phyloP scores from a whole-genome alignment of 1,140 invertebrate genomes.

The Zaprionus inermis region DNA sequence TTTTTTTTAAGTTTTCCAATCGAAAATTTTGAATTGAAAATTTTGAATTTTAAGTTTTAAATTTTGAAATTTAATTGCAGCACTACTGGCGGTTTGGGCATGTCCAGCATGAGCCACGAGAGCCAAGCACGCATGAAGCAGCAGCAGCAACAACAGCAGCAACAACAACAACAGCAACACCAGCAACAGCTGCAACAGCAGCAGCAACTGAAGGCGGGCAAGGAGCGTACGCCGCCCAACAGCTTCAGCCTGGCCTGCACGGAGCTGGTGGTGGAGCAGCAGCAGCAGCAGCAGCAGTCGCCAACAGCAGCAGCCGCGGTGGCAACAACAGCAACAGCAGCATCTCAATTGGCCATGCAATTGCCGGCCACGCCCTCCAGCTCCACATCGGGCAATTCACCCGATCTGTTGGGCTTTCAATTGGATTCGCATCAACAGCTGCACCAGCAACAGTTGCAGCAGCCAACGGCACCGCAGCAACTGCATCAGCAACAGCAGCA shows the following conservation, averaged over 20 bases:
- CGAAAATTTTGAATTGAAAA: constrained; percentile 1
- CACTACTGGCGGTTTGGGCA: constrained; percentile 64
- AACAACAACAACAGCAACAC: constrained; percentile 62
- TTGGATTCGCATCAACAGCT: constrained; percentile 62
- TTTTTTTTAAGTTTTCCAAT: neutral
- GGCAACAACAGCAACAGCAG: constrained; percentile 39
- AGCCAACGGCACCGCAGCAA: constrained; percentile 8
- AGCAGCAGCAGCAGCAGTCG: constrained; percentile 57
- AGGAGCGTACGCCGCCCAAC: constrained; percentile 44
- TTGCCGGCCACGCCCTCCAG: constrained; percentile 68
- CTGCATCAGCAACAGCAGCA: constrained; percentile 46
- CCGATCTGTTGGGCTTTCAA: constrained; percentile 65
- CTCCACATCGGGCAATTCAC: constrained; percentile 73
- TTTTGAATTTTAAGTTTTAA: constrained; percentile 16
- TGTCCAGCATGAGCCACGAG: constrained; percentile 81
- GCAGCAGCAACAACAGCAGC: constrained; percentile 71
- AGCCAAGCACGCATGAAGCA: constrained; percentile 81
- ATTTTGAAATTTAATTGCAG: constrained; percentile 46
- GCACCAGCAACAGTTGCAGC: constrained; percentile 58
- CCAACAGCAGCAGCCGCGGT: constrained; percentile 24
- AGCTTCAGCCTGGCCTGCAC: constrained; percentile 56
- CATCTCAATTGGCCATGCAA: constrained; percentile 49
- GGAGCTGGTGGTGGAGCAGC: constrained; percentile 49
- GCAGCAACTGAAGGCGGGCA: constrained; percentile 54
- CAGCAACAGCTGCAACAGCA: constrained; percentile 64